Conservation (phyloP, 2,113 vertebrate genomes). For the Solea senegalensis region DNA sequence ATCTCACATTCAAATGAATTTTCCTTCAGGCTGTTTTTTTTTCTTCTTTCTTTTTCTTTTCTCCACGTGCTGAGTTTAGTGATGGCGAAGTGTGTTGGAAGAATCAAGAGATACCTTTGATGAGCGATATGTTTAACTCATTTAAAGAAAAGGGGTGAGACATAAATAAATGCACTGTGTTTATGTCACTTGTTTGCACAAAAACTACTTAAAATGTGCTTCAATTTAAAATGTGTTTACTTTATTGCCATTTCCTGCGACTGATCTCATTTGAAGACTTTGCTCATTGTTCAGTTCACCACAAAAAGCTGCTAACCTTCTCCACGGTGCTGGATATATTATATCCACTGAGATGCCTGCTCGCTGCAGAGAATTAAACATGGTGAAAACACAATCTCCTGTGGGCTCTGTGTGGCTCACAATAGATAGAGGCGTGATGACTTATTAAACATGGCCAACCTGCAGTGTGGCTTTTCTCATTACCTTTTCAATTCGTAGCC, state of each 20-base stretch:
- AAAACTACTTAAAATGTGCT: slow-evolving; percentile 28
- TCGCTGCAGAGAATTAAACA: slow-evolving; percentile 66
- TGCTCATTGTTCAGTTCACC: slow-evolving; percentile 77
- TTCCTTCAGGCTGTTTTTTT: slow-evolving; percentile 75
- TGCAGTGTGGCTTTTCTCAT: slow-evolving; percentile 78
- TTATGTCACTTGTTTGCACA: slow-evolving; percentile 14
- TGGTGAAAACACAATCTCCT: slow-evolving; percentile 64
- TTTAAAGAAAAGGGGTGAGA: slow-evolving; percentile 47
- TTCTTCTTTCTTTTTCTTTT: slow-evolving; percentile 40
- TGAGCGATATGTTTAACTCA: slow-evolving; percentile 71
- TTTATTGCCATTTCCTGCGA: slow-evolving; percentile 74
- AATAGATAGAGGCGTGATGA: slow-evolving; percentile 78
- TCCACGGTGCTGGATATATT: slow-evolving; percentile 62
- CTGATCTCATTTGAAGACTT: slow-evolving; percentile 39
- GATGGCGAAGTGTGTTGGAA: slow-evolving; percentile 59
- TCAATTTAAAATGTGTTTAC: slow-evolving; percentile 1
- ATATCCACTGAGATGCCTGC: slow-evolving; percentile 66
- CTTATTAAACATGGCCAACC: slow-evolving; percentile 81
- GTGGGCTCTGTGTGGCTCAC: slow-evolving; percentile 67
- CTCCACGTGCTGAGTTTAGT: slow-evolving; percentile 61
- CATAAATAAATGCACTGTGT: slow-evolving; percentile 63
- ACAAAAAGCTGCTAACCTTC: slow-evolving; percentile 64
- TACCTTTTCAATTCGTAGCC: slow-evolving; percentile 75
- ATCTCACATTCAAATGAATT: slow-evolving; percentile 77
- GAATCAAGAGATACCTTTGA: slow-evolving; percentile 78